Conservation (phyloP, 1,140 invertebrate species). For the Drosophila funebris region DNA sequence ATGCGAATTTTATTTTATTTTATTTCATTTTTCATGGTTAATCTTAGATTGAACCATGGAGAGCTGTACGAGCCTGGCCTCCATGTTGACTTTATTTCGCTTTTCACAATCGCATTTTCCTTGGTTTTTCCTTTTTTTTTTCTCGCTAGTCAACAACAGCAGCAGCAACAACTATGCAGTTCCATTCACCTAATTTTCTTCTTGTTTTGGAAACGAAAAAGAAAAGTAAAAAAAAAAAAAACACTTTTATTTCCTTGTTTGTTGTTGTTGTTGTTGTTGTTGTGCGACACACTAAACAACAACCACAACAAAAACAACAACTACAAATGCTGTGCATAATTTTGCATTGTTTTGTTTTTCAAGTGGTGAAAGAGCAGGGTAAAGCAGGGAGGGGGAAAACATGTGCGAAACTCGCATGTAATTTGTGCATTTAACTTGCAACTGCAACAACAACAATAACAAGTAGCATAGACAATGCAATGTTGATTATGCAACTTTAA, state of each 20-base stretch:
- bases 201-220: constrained; percentile 22
- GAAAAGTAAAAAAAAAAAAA: constrained; percentile 22
- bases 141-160: background rate
- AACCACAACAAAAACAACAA: constrained; percentile 37
- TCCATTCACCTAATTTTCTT: constrained; percentile 75
- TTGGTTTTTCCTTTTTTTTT: constrained; percentile 21
- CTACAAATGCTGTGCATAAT: constrained; percentile 35
- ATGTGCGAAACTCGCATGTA: constrained; percentile 51
- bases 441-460: constrained; percentile 50
- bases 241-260: constrained; percentile 73
- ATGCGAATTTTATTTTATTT: constrained; percentile 42
- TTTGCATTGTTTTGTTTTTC: constrained; percentile 48
- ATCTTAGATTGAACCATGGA: constrained; percentile 56
- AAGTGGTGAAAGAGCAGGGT: background rate
- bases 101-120: constrained; percentile 22
- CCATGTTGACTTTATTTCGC: constrained; percentile 37
- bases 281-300: constrained; percentile 52
- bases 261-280: constrained; percentile 5
- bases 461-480: constrained; percentile 22
- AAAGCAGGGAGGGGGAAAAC: background rate
- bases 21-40: constrained; percentile 32
- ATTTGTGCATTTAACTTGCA: constrained; percentile 70
- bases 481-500: constrained; percentile 10
- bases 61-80: constrained; percentile 5
- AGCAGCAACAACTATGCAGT: constrained; percentile 19